These are phyloP conservation scores for Drosophila kanapiae DNA, from an alignment of 1,140 invertebrate species.

Conservation along the genomic window DNA sequence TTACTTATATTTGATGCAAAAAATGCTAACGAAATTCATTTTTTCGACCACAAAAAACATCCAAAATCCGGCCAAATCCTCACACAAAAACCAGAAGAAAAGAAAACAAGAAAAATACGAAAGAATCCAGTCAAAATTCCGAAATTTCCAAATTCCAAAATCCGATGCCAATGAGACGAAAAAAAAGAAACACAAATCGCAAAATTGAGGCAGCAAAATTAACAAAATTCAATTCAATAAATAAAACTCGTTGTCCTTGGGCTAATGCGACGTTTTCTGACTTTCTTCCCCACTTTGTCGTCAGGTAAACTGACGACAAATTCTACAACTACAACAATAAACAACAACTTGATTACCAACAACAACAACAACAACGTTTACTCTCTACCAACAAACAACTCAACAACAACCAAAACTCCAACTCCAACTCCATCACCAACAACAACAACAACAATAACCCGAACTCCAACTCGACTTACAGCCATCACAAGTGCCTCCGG, in stretches of 20 bases:
- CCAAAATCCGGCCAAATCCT: slow-evolving; percentile 24
- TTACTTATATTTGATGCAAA: slow-evolving; percentile 79
- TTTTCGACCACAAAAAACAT: slow-evolving; percentile 26
- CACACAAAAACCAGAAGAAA: slow-evolving; percentile 22
- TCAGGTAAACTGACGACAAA: slow-evolving; percentile 86
- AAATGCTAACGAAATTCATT: slow-evolving; percentile 73
- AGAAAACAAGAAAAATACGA: slow-evolving; percentile 13
- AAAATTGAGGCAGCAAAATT: slow-evolving; percentile 52
- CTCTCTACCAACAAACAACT: slow-evolving; percentile 34
- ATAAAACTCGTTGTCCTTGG: slow-evolving; percentile 80
- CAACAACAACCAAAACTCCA: slow-evolving; percentile 47
- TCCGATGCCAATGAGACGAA: slow-evolving; percentile 31
- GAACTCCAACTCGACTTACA: slow-evolving; percentile 51
- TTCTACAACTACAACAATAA: slow-evolving; percentile 72
- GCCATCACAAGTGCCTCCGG: slow-evolving; percentile 77
- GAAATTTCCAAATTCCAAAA: slow-evolving; percentile 21
- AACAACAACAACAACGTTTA: slow-evolving; percentile 51
- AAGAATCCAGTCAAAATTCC: slow-evolving; percentile 7
- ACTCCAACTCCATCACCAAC: slow-evolving; percentile 53
- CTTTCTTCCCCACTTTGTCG: slow-evolving; percentile 84
- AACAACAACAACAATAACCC: slow-evolving; percentile 42
- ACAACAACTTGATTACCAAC: slow-evolving; percentile 64
- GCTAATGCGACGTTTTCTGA: slow-evolving; percentile 85
- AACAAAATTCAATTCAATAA: slow-evolving; percentile 32
- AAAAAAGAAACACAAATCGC: slow-evolving; percentile 28